Evolutionary conservation across 2,113 vertebrate genomes (phyloP).

Genomic region (Piaya cayana): DNA sequence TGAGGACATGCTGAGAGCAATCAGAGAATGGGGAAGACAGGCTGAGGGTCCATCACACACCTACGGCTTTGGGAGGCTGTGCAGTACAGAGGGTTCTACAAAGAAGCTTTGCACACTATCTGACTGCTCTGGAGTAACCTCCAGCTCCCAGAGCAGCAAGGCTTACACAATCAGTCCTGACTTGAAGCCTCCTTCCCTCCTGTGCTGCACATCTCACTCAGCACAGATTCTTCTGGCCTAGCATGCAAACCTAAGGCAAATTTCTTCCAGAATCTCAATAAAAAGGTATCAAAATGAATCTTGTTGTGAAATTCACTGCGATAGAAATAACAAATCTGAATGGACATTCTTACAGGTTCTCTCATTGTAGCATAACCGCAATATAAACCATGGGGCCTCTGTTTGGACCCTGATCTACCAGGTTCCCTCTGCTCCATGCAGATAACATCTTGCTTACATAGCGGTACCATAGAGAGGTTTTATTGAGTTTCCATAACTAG

Average conservation of each 20-base stretch:
- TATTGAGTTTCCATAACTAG: slow-evolving; percentile 29
- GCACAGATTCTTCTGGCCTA: background rate
- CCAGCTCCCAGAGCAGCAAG: background rate
- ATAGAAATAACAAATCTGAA: background rate
- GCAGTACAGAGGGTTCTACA: background rate
- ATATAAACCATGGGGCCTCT: background rate
- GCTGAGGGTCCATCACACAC: background rate
- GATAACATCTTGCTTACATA: background rate
- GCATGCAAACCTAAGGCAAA: background rate
- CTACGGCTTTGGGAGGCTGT: background rate
- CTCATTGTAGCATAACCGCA: background rate
- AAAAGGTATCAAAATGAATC: background rate
- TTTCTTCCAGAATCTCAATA: background rate
- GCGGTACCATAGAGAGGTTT: background rate
- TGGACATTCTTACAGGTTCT: background rate
- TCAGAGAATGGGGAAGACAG: background rate
- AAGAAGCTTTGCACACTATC: background rate
- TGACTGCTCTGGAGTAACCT: background rate
- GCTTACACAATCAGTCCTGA: background rate
- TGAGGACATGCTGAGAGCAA: background rate
- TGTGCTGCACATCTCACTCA: background rate
- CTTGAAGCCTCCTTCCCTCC: background rate
- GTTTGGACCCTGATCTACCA: background rate
- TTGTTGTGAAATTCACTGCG: background rate
- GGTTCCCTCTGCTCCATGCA: background rate